A percentile compares a stretch with the other conserved stretches of the same genome.
These are phyloP conservation scores for Hylyphantes graminicola DNA, from an alignment of 1,140 invertebrate genomes.

Conservation along the genomic window DNA sequence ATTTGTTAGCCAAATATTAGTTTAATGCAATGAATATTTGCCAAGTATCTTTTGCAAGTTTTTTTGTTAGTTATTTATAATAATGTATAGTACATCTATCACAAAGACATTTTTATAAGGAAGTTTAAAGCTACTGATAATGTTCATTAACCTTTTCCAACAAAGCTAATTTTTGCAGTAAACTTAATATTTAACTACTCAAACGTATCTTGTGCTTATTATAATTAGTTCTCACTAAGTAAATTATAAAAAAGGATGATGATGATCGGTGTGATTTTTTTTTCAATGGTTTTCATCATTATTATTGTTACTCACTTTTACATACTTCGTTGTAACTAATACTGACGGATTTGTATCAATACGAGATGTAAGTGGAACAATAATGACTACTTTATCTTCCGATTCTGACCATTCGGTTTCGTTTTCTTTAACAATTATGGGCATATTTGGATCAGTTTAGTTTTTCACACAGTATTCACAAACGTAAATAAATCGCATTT, in stretches of 20 bases:
- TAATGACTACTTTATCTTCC: conserved; percentile 24
- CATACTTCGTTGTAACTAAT: conserved; percentile 27
- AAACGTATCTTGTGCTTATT: no score
- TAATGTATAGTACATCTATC: no score
- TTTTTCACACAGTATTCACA: background rate
- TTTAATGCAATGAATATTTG: no score
- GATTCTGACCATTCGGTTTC: conserved; percentile 41
- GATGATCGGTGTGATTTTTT: background rate
- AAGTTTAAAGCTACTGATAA: no score
- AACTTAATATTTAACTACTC: no score
- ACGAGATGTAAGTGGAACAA: conserved; percentile 13
- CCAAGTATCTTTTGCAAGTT: no score
- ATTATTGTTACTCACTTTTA: conserved; percentile 41
- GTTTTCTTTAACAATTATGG: conserved; percentile 22
- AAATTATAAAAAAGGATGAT: background rate
- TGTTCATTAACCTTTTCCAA: no score
- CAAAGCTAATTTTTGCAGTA: no score
- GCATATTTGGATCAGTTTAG: conserved; percentile 14
- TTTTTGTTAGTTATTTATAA: no score
- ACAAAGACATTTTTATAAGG: no score
- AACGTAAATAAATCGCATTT: no score
- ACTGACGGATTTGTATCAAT: conserved; percentile 30
- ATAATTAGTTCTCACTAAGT: background rate
- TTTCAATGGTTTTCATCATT: background rate
- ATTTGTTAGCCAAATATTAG: no score